Conservation (phyloP, 2,888 invertebrate species). For the Acanthacorydalis orientalis region DNA sequence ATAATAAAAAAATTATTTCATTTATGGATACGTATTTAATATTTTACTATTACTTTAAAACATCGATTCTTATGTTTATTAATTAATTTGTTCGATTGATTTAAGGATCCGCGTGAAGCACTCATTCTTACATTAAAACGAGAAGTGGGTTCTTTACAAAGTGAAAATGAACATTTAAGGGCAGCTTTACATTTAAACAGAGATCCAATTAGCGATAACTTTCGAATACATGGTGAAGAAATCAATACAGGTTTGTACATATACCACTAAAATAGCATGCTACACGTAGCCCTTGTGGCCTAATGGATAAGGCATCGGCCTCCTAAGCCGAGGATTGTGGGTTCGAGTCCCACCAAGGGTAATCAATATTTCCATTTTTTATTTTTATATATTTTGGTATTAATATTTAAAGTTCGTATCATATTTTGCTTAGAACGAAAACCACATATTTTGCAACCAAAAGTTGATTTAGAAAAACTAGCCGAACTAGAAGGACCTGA, state of each 20-base stretch:
- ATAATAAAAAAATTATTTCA: too few species aligned
- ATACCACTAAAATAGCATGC: neutral
- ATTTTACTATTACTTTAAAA: too few species aligned
- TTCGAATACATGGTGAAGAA: neutral
- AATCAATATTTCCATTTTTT: conserved; percentile 14
- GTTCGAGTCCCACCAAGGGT: conserved; percentile 63
- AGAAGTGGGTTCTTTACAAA: conserved; percentile 68
- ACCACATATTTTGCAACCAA: conserved; percentile 33
- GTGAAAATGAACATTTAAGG: conserved; percentile 76
- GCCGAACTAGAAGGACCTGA: conserved; percentile 62
- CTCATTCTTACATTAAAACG: conserved; percentile 75
- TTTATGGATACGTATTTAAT: too few species aligned
- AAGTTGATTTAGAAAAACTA: conserved; percentile 54
- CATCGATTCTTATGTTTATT: too few species aligned
- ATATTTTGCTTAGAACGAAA: conserved; percentile 17
- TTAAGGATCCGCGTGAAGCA: conserved; percentile 79
- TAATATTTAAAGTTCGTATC: neutral
- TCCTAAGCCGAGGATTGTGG: conserved; percentile 64
- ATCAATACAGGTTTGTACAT: conserved; percentile 4
- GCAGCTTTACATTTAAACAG: conserved; percentile 53
- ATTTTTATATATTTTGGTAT: neutral
- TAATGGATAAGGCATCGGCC: conserved; percentile 65
- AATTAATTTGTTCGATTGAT: neutral
- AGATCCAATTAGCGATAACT: conserved; percentile 21
- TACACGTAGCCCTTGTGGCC: conserved; percentile 45